phyloP scores from a whole-genome alignment of 2,888 invertebrate species.

The Polydrusus pterygomalis region DNA sequence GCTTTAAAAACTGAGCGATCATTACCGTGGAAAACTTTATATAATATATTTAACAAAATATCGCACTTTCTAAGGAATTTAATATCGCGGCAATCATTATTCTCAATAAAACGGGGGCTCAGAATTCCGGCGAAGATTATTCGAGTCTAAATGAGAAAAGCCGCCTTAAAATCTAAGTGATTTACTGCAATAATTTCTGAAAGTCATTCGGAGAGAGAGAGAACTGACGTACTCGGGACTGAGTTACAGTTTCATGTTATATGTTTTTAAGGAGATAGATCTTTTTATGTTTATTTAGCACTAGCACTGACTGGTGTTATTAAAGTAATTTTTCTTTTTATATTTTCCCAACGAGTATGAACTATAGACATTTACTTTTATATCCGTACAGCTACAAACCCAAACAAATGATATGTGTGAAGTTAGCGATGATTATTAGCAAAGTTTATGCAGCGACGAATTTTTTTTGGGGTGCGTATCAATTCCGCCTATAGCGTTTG shows the following conservation, averaged over 20 bases:
- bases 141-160: constrained; percentile 40
- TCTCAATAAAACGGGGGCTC: constrained; percentile 35
- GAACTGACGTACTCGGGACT: constrained; percentile 10
- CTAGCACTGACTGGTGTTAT: constrained; percentile 8
- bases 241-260: constrained; percentile 23
- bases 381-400: too few species aligned
- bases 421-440: too few species aligned
- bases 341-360: neutral
- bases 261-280: constrained; percentile 20
- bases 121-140: constrained; percentile 35
- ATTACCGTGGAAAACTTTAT: constrained; percentile 19
- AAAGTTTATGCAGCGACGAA: too few species aligned
- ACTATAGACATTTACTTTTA: too few species aligned
- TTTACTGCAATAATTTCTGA: constrained; percentile 40
- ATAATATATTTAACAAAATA: constrained; percentile 29
- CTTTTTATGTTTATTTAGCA: constrained; percentile 12
- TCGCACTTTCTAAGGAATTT: constrained; percentile 31
- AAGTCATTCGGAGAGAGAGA: constrained; percentile 31
- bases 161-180: constrained; percentile 45
- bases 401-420: too few species aligned
- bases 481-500: too few species aligned
- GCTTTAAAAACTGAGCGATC: neutral
- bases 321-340: constrained; percentile 5
- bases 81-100: constrained; percentile 44
- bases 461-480: too few species aligned